Base-by-base conservation (phyloP, 2,797 vertebrate species). In the Sebastes paucispinis region DNA sequence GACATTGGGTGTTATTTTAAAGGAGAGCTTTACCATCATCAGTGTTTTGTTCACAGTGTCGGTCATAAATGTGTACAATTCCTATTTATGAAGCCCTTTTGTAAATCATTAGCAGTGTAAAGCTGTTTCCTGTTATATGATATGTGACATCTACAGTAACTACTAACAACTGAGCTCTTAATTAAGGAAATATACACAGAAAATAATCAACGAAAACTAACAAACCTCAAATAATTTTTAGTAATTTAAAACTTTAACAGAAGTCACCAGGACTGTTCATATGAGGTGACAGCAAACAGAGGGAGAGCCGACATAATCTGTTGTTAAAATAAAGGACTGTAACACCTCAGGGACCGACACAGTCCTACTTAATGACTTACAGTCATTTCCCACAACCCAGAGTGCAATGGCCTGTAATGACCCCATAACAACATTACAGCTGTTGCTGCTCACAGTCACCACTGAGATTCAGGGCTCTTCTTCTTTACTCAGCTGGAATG, bases 341-440 rank as follows among this genome's bases (percentile, higher is more conserved):
- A 70, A 73, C 43, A 39, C 36, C 69, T 88, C 66, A 63, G 66
- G 69, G 78, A 25, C 22, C 3, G 16, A 47, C 50, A 72, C 63
- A 52, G 39, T 69, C 63, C 16, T 31, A 50, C 22, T 80, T 84
- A 76, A 87, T 87, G 69, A 82, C 50, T 72, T 74, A 62, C n/a
- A 47, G 79, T 78, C 36, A 90, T 82, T 75, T 85, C 77, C 47
- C 58, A 63, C 62, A 81, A 62, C 59, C 64, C 77, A 77, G 52
- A 85, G 77, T 81, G 77, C 74, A 85, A 57, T 4, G 58, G 52
- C 79, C 84, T 82, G 8, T 81, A 83, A 73, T 85, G 77, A 89
- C 70, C 77, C 71, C 43, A 50, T 66, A 81, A 83, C 36, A 70
- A 74, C 64, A 72, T 73, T 29, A 75, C 73, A 80, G 79, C 74